Percentiles rank a stretch among this genome's conserved stretches.
These are phyloP conservation scores for pig (Sus scrofa) DNA, from an alignment of 2,113 vertebrate species.

Conservation along the genomic window T2T-Sscrofa CM000819.6:137709501-137710000, in stretches of 20 bases:
- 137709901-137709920: neutral
- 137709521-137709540: neutral
- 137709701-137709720: conserved; percentile 30
- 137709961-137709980: neutral
- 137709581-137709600: neutral
- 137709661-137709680: neutral
- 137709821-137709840: neutral
- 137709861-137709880: neutral
- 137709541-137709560: neutral
- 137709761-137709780: neutral
- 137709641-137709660: neutral
- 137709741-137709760: neutral
- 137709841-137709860: neutral
- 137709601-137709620: neutral
- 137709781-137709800: neutral
- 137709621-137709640: neutral
- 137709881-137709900: neutral
- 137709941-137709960: neutral
- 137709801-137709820: neutral
- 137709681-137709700: neutral
- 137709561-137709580: neutral
- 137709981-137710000: neutral
- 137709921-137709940: neutral
- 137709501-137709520: neutral
- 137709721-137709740: neutral